phyloP scores from a whole-genome alignment of 1,140 invertebrate genomes.

The Atta texana region DNA sequence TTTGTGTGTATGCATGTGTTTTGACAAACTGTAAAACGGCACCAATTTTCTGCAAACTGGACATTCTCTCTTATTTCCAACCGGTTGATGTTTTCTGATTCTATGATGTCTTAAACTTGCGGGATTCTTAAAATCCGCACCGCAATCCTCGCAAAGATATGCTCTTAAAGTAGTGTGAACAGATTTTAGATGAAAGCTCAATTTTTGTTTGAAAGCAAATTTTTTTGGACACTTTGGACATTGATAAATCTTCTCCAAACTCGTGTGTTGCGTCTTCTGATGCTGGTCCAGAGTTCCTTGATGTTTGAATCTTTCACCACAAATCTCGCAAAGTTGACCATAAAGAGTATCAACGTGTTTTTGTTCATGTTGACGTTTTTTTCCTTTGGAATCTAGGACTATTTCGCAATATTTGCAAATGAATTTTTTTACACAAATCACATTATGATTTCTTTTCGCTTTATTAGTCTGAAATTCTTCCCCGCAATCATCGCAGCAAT shows the following conservation, averaged over 20 bases:
- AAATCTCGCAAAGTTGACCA: conserved; percentile 84
- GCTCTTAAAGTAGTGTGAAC: conserved; percentile 84
- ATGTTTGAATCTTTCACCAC: conserved; percentile 85
- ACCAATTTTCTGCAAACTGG: conserved; percentile 83
- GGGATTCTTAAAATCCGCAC: conserved; percentile 85
- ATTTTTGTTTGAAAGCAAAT: conserved; percentile 85
- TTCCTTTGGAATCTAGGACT: conserved; percentile 82
- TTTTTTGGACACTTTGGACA: conserved; percentile 85
- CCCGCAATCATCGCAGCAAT: conserved; percentile 83
- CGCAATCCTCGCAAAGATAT: conserved; percentile 84
- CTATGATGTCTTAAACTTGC: conserved; percentile 84
- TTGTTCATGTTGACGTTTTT: conserved; percentile 85
- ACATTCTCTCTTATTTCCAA: conserved; percentile 83
- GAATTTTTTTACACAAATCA: conserved; percentile 81
- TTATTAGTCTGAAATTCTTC: conserved; percentile 83
- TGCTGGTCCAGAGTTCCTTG: conserved; percentile 85
- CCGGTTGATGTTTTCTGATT: conserved; percentile 84
- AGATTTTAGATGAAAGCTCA: conserved; percentile 85
- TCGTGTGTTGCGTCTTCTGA: conserved; percentile 83
- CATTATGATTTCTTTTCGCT: conserved; percentile 81
- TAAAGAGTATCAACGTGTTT: conserved; percentile 83
- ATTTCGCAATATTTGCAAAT: conserved; percentile 82
- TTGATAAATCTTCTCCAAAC: conserved; percentile 84
- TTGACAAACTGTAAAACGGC: conserved; percentile 84
- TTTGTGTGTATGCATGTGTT: conserved; percentile 86